Evolutionary conservation across 2,797 vertebrate genomes (phyloP).

Genomic region (Coregonus ussuriensis): DNA sequence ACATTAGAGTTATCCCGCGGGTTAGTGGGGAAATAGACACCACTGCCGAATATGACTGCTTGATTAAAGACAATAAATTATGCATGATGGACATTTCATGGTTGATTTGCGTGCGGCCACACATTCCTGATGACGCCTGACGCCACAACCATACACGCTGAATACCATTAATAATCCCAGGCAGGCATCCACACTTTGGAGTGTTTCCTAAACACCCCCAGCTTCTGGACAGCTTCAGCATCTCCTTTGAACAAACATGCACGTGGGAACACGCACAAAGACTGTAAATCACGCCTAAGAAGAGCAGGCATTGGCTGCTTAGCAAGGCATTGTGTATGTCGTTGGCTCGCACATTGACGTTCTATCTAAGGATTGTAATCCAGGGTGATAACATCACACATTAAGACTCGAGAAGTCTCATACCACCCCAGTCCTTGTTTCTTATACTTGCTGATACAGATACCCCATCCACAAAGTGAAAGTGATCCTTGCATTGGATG

Average conservation of each 20-base stretch:
- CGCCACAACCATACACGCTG: constrained; percentile 12
- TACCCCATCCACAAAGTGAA: too few species aligned
- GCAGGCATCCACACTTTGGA: background rate
- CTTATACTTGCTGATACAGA: too few species aligned
- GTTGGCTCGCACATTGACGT: background rate
- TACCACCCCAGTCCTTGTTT: background rate
- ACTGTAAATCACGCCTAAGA: too few species aligned
- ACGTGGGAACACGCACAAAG: too few species aligned
- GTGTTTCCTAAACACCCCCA: too few species aligned
- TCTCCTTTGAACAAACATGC: constrained; percentile 2
- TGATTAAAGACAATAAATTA: constrained; percentile 55
- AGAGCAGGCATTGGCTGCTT: background rate
- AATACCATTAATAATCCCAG: constrained; percentile 30
- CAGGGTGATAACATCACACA: background rate
- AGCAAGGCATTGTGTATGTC: background rate
- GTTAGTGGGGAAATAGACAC: constrained; percentile 56
- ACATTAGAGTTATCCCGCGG: constrained; percentile 69
- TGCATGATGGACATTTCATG: constrained; percentile 47
- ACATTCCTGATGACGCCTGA: constrained; percentile 31
- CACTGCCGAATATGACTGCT: constrained; percentile 46
- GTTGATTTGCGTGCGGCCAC: constrained; percentile 47
- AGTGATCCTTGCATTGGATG: background rate
- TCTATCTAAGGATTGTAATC: background rate
- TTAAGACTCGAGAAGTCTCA: background rate
- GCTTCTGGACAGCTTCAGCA: constrained; percentile 6